Evolutionary conservation across 1,140 invertebrate species (phyloP).

Genomic region (Limonius californicus): DNA sequence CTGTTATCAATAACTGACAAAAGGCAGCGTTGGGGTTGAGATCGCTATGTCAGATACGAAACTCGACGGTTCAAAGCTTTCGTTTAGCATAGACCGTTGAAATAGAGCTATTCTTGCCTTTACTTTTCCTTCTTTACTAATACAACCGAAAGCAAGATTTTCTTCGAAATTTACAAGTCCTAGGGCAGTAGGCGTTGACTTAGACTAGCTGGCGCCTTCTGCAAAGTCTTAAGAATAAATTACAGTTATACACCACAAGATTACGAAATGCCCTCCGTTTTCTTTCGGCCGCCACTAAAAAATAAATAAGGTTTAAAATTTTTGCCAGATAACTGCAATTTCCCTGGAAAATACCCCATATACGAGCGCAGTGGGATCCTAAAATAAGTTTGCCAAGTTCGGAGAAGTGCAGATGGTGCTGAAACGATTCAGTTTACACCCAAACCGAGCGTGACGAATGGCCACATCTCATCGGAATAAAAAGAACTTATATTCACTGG

Average conservation of each 20-base stretch:
- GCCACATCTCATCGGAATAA: slow-evolving; percentile 29
- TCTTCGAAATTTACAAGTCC: background rate
- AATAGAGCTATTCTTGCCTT: slow-evolving; percentile 21
- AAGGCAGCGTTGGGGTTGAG: slow-evolving; percentile 21
- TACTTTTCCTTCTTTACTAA: slow-evolving; percentile 19
- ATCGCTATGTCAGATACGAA: slow-evolving; percentile 22
- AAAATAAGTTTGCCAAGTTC: slow-evolving; percentile 19
- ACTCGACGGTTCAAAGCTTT: slow-evolving; percentile 16
- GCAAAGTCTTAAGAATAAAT: background rate
- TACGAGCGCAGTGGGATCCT: slow-evolving; percentile 1
- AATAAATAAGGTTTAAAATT: background rate
- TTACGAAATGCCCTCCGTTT: background rate
- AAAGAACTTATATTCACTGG: slow-evolving; percentile 26
- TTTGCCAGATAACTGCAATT: background rate
- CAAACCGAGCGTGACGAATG: slow-evolving; percentile 28
- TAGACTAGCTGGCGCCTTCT: background rate
- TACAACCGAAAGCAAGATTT: background rate
- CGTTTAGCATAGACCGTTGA: slow-evolving; percentile 18
- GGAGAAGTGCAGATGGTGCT: slow-evolving; percentile 25
- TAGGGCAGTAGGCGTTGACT: background rate
- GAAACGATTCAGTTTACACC: slow-evolving; percentile 28
- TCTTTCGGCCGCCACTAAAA: no score
- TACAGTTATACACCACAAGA: background rate
- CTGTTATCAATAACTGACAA: slow-evolving; percentile 29
- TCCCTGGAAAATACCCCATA: background rate